Base-by-base conservation (phyloP, 2,113 vertebrate species). In the Aleadryas rufinucha region DNA sequence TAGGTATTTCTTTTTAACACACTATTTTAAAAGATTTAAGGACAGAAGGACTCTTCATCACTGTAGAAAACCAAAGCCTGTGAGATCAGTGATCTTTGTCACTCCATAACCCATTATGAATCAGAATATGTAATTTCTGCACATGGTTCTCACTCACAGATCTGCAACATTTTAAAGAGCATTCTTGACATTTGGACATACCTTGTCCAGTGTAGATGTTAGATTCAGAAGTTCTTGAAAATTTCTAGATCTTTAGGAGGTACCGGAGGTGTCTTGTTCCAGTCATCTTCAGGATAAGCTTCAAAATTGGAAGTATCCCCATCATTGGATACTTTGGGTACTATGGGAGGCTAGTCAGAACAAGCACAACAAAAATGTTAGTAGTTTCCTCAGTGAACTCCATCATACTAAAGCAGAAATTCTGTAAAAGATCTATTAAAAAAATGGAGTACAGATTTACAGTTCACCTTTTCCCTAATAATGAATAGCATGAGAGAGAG, bases 301-400 rank as follows among this genome's bases (percentile, higher is more conserved):
- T 99, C 99, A n/a, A 99, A 99, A 98, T 99, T 99, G 23, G 99
- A 99, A 6, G 98, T 99, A 96, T 99, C 99, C 0, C 99, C 99
- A 23, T 99, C 99, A 3, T 99, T 98, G 37, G 98, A 98, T 11
- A 99, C 97, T 89, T 99, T 99, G 2, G 99, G 99, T 47, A 99
- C 96, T 31, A 99, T 99, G 52, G 99, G 99, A 63, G 99, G 99
- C 99, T 99, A 93, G 14, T 50, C 83, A 94, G 61, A 90, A 84
- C 6, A 85, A 89, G 41, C 14, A 89, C 14, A 89, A 89, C 7
- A 69, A 66, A 77, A 84, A 69, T 2, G 4, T 70, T 24, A 95
- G 18, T 41, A 6, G 19, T 54, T 87, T 74, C 21, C 37, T 72
- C 41, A 64, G 7, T 28, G 9, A 79, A 7, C 16, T 56, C n/a